phyloP scores from a whole-genome alignment of 2,113 vertebrate species.

The Osmerus mordax region DNA sequence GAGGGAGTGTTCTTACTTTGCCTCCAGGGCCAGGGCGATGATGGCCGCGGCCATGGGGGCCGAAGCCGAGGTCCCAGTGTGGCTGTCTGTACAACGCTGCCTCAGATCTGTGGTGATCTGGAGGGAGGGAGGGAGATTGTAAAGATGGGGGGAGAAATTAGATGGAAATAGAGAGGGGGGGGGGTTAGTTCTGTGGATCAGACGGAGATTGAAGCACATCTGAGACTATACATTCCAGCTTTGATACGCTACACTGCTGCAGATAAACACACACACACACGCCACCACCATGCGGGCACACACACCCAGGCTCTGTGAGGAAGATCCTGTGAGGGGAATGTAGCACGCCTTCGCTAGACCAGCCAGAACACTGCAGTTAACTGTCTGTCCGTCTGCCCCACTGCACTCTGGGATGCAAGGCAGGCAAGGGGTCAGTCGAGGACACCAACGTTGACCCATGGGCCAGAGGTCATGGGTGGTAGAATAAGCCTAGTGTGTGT shows the following conservation, averaged over 20 bases:
- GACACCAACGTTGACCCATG: background rate
- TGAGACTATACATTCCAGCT: slow-evolving; percentile 51
- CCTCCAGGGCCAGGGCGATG: slow-evolving; percentile 94
- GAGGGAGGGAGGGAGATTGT: slow-evolving; percentile 55
- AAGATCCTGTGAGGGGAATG: slow-evolving; percentile 35
- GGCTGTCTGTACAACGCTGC: slow-evolving; percentile 97
- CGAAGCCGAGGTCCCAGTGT: slow-evolving; percentile 96
- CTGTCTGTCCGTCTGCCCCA: slow-evolving; percentile 18
- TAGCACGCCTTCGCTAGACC: slow-evolving; percentile 45
- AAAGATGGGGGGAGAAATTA: slow-evolving; percentile 5
- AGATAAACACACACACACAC: background rate
- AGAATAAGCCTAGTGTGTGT: background rate
- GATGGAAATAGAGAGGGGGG: background rate
- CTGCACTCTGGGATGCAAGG: background rate
- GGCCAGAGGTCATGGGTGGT: background rate
- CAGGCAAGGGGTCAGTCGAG: background rate
- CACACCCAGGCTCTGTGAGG: background rate
- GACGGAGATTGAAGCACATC: slow-evolving; percentile 46
- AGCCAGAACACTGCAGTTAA: slow-evolving; percentile 33
- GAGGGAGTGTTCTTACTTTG: slow-evolving; percentile 83
- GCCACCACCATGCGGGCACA: background rate
- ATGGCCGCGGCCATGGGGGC: slow-evolving; percentile 99
- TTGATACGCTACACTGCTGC: slow-evolving; percentile 29
- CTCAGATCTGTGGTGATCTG: slow-evolving; percentile 98
- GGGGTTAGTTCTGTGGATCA: slow-evolving; percentile 38